Base-by-base conservation (phyloP, 2,113 vertebrate species). In the Apodemus speciosus region DNA sequence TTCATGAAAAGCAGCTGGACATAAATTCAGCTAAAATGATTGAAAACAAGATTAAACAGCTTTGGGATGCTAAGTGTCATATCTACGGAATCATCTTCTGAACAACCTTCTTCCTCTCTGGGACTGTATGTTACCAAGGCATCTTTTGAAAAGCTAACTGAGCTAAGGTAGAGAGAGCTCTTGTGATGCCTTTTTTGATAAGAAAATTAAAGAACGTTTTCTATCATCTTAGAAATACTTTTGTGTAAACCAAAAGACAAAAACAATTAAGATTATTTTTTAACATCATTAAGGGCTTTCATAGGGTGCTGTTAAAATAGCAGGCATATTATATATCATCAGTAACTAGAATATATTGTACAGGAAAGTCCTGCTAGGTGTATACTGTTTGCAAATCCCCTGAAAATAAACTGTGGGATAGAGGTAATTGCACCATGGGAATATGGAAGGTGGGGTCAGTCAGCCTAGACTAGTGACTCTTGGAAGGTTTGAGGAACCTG, bases 151-250 rank as follows among this genome's bases (percentile, higher is more conserved):
- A 86, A 64, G 6, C 3, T 88, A 20, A 8, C 27, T 72, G 15
- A 69, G 40, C 16, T 23, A 3, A 4, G 4, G 3, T 10, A 75
- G 3, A 43, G 18, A n/a, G 8, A 9, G 9, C 25, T 62, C 46
- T 62, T 73, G 38, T 23, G 10, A 6, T 62, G 13, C 0, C 60
- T 88, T 86, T 16, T 79, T 27, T 32, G 85, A 40, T 73, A 69
- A 90, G 53, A 38, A 91, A 91, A 72, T 66, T 62, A 58, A 86
- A 92, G 35, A 60, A 10, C 18, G 35, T 86, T 94, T 62, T 13
- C 6, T 20, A 90, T 91, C 14, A 53, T 62, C 14, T 64, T 90
- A 64, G 51, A 64, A 80, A 86, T 71, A 88, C 96, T 72, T 88
- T 92, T 38, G 32, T 23, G 2, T 75, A 87, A 84, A 35, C 62